Base-by-base conservation (phyloP, 2,113 vertebrate genomes). In the Chamaea fasciata region DNA sequence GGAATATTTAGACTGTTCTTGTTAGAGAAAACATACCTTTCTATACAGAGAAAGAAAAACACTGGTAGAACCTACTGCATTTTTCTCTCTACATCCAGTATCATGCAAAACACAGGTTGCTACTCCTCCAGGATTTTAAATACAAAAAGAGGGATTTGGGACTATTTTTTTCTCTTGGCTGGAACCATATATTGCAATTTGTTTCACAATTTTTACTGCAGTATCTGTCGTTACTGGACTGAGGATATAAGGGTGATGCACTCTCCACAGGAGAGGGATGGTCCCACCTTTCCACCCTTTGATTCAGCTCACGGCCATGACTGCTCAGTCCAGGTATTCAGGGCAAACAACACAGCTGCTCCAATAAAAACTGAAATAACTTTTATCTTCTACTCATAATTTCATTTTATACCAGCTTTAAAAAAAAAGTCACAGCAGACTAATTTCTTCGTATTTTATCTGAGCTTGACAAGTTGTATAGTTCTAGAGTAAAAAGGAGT, bases 21-120 rank as follows among this genome's bases (percentile, higher is more conserved):
- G 71, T 78, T 86, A 95, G 70, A 94, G 91, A 94, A 95, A 96
- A 91, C 81, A 90, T 93, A 88, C 49, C 76, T 96, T 91, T 95
- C 80, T 93, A 62, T 49, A 73, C 16, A 79, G 73, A 91, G 62
- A 91, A 96, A 95, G 59, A 67, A 85, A 95, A 95, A 41, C 60
- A 86, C 37, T 15, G 5, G 11, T 57, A 78, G 68, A 95, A 90
- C 47, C 64, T 74, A 70, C 19, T 49, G 53, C 37, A 33, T 71
- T 85, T 92, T 95, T 68, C 31, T 88, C 52, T 89, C 7, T 87
- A 49, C 30, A 87, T 27, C 50, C 37, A 15, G 4, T n/a, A 78
- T 83, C 28, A n/a, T 46, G 16, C 7, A 90, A 90, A 87, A 64
- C 41, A 44, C 0, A 0, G 23, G 42, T 79, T 86, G 52, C 27